Evolutionary conservation across 2,888 invertebrate genomes (phyloP).

Genomic region (Tetanocera ferruginea): DNA sequence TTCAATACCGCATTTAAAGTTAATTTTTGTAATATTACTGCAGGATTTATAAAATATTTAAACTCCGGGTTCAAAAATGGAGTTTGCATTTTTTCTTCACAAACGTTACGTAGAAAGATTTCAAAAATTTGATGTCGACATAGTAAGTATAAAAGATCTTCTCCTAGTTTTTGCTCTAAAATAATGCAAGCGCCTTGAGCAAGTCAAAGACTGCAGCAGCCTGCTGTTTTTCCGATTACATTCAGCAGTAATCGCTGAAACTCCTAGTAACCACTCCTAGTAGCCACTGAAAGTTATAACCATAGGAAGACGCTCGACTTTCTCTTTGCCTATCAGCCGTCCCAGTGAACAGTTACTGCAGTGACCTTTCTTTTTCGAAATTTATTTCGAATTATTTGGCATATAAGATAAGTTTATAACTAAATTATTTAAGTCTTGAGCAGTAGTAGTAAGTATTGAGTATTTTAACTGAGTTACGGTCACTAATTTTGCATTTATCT

Average conservation of each 20-base stretch:
- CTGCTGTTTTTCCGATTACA: constrained; percentile 25
- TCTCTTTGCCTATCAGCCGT: constrained; percentile 26
- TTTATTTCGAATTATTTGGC: not conserved
- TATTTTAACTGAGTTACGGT: not conserved
- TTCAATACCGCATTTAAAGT: not conserved
- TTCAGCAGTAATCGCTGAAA: constrained; percentile 17
- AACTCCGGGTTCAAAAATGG: too few species aligned
- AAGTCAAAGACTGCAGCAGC: constrained; percentile 26
- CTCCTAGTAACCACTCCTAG: constrained; percentile 28
- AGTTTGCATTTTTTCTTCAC: too few species aligned
- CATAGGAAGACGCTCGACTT: constrained; percentile 20
- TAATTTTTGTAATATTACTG: not conserved
- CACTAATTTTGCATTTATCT: too few species aligned
- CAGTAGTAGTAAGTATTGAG: too few species aligned
- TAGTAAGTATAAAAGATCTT: constrained; percentile 40
- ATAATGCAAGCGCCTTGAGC: constrained; percentile 50
- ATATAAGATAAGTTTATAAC: not conserved
- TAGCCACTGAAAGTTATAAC: not conserved
- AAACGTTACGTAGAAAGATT: too few species aligned
- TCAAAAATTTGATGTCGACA: constrained; percentile 25
- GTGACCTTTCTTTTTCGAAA: not conserved
- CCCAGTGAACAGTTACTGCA: constrained; percentile 21
- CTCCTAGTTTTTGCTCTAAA: constrained; percentile 48
- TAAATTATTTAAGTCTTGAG: not conserved
- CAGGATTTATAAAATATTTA: not conserved